phyloP scores from a whole-genome alignment of 1,140 invertebrate genomes.

The Pararge aegeria region DNA sequence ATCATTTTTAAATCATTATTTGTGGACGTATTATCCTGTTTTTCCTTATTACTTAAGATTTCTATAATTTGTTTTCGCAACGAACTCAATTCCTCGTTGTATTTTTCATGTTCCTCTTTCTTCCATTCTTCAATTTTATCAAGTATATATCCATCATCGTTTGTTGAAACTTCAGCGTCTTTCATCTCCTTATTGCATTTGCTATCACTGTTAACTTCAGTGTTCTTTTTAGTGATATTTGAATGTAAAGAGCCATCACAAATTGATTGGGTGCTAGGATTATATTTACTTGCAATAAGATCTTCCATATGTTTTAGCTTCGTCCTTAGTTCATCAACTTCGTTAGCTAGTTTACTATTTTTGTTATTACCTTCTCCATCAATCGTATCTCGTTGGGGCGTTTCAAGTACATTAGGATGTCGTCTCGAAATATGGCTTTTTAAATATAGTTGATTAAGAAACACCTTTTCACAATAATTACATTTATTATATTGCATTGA shows the following conservation, averaged over 20 bases:
- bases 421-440: constrained; percentile 78
- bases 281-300: constrained; percentile 26
- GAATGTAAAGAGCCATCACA: constrained; percentile 9
- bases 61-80: constrained; percentile 62
- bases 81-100: constrained; percentile 65
- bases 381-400: constrained; percentile 48
- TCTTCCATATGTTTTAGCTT: constrained; percentile 69
- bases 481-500: constrained; percentile 76
- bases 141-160: constrained; percentile 53
- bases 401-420: constrained; percentile 58
- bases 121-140: constrained; percentile 71
- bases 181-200: constrained; percentile 37
- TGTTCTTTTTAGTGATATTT: constrained; percentile 11
- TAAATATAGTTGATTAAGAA: constrained; percentile 80
- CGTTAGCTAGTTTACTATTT: constrained; percentile 72
- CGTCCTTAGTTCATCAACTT: constrained; percentile 60
- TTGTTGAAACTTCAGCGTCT: constrained; percentile 59
- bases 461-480: constrained; percentile 79
- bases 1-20: constrained; percentile 58
- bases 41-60: constrained; percentile 60
- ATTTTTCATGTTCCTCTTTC: constrained; percentile 70
- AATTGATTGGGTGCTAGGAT: constrained; percentile 26
- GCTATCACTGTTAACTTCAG: constrained; percentile 13
- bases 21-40: constrained; percentile 34
- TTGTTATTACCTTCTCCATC: constrained; percentile 34